Evolutionary conservation across 1,140 invertebrate genomes (phyloP), one percentile per base, ranked within the genome.

Genomic region (Drosophila sp.): DNA sequence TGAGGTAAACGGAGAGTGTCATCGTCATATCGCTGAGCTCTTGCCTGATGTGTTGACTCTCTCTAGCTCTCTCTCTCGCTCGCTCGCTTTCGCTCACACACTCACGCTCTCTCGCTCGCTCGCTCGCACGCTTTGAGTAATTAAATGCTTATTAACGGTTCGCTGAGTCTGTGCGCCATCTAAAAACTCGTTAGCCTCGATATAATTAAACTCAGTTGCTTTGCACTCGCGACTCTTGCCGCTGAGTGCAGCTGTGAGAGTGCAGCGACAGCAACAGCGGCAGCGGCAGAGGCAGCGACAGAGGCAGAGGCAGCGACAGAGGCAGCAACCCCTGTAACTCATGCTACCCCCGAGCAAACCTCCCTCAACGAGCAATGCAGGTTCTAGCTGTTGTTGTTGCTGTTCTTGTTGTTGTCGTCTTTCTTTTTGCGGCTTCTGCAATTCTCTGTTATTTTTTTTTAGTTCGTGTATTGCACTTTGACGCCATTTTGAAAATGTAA

Each of bases 121-220:
- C 65, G 36, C 53, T 64, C 57, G 25, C 64, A 38, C 74, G 61
- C 65, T 65, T 16, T 64, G 83, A 89, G 83, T 89, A 89, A 89
- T 89, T 89, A 89, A 89, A 89, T 89, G 83, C 83, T 89, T 89
- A 89, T 89, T 89, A 89, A 89, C 83, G 83, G 84, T 87, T 84
- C 66, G 80, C 76, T 89, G 80, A 84, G 84, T 83, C 78, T 67
- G 46, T 76, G 62, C 72, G 69, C 67, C 61, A 71, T 65, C 66
- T 59, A 75, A 61, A 72, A 72, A 78, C 87, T 87, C 78, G 82
- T 84, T 87, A 86, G 81, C 83, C 65, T 69, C 75, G 79, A 74
- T 78, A 82, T 87, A 87, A 87, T 87, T 87, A 82, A 89, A 78
- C 82, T 87, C 82, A 87, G 81, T 48, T 56, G 41, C 34, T 64